A percentile compares a stretch with the other conserved stretches of the same genome.
phyloP scores from a whole-genome alignment of 2,113 vertebrate genomes.

The Takifugu flavidus region DNA sequence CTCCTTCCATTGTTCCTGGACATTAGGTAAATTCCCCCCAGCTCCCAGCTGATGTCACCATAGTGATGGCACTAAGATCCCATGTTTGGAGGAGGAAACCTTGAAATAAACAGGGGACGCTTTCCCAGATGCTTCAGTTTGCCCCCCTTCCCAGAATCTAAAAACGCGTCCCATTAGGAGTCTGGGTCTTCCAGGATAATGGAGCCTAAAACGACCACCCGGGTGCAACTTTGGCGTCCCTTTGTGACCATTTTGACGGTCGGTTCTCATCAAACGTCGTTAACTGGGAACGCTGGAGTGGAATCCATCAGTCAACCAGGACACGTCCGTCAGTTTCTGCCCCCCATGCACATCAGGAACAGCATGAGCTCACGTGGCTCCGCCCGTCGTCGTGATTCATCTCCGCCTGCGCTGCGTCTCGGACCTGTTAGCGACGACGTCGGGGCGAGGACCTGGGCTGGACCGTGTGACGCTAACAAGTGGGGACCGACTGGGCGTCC shows the following conservation, averaged over 20 bases:
- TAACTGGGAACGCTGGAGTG: too few relatives aligned
- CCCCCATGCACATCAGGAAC: neutral
- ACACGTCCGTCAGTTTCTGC: neutral
- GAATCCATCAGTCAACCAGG: too few relatives aligned
- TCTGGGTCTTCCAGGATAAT: too few relatives aligned
- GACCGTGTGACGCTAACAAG: slow-evolving; percentile 21
- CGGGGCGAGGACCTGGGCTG: slow-evolving; percentile 4
- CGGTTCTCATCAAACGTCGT: too few relatives aligned
- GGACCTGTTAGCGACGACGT: too few relatives aligned
- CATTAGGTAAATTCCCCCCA: slow-evolving; percentile 53
- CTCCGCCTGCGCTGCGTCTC: neutral
- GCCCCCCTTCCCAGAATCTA: too few relatives aligned
- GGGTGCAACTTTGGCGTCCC: neutral
- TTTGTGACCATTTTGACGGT: neutral
- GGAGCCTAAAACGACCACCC: too few relatives aligned
- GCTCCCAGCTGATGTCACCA: slow-evolving; percentile 41
- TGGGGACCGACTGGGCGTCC: slow-evolving; percentile 6
- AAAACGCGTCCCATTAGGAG: too few relatives aligned
- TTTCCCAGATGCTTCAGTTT: too few relatives aligned
- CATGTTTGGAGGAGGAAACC: slow-evolving; percentile 39
- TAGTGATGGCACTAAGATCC: slow-evolving; percentile 39
- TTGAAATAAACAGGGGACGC: too few relatives aligned
- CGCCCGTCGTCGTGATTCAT: slow-evolving; percentile 30
- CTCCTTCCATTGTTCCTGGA: slow-evolving; percentile 37
- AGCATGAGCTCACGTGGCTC: slow-evolving; percentile 34